Percentiles rank a stretch among this genome's conserved stretches.
Evolutionary conservation across 2,888 invertebrate genomes (phyloP).

Genomic region (Stomorhina lunata): DNA sequence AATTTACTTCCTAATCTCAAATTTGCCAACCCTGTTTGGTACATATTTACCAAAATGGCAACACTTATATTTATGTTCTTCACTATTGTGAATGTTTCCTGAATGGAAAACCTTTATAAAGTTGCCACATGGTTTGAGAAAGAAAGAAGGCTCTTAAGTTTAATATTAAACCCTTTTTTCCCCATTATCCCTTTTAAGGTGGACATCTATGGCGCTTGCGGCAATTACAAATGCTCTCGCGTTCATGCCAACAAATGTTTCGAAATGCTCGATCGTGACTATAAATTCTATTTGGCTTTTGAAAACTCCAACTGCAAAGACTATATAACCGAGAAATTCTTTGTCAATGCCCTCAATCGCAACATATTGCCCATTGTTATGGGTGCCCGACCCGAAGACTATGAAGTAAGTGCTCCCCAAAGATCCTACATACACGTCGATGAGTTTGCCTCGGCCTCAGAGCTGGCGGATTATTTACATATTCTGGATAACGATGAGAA

Average conservation of each 20-base stretch:
- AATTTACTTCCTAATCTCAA: too few species aligned
- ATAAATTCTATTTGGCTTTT: conserved; percentile 98
- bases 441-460: conserved; percentile 93
- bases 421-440: conserved; percentile 97
- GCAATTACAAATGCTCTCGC: conserved; percentile 90
- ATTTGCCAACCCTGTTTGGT: too few species aligned
- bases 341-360: conserved; percentile 93
- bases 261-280: conserved; percentile 93
- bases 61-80: too few species aligned
- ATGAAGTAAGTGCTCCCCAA: conserved; percentile 92
- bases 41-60: too few species aligned
- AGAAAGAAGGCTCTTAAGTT: too few species aligned
- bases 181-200: conserved; percentile 80
- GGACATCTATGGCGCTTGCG: conserved; percentile 96
- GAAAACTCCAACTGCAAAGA: conserved; percentile 98
- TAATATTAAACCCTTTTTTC: too few species aligned
- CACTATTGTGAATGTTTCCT: too few species aligned
- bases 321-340: conserved; percentile 98
- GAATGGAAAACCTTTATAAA: too few species aligned
- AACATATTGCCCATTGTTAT: conserved; percentile 96
- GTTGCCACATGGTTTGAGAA: too few species aligned
- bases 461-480: conserved; percentile 92
- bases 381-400: conserved; percentile 96
- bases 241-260: conserved; percentile 91
- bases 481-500: conserved; percentile 92